Evolutionary conservation across 1,140 invertebrate genomes (phyloP).

Genomic region (Bilobella aurantiaca): DNA sequence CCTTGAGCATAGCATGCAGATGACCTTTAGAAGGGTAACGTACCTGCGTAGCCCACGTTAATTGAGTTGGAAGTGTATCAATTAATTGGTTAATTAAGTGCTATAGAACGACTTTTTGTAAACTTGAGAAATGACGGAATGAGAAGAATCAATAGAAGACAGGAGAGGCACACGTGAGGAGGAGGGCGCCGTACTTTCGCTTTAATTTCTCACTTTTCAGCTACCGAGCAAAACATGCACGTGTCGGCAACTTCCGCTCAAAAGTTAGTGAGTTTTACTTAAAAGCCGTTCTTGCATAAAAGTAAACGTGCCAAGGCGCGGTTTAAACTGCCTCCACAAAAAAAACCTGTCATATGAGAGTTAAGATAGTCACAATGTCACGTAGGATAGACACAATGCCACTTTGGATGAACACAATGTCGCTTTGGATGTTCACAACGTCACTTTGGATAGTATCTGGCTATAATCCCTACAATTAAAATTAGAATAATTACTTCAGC

Average conservation of each 20-base stretch:
- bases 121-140: background rate
- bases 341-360: background rate
- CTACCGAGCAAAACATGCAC: no score
- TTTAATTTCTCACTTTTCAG: background rate
- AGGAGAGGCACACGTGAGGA: background rate
- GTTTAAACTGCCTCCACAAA: background rate
- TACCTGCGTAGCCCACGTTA: no score
- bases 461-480: background rate
- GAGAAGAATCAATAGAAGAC: background rate
- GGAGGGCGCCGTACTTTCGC: background rate
- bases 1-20: no score
- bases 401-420: background rate
- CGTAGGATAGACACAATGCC: background rate
- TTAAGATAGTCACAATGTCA: background rate
- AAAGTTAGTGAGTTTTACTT: no score
- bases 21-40: no score
- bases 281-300: no score
- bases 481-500: no score
- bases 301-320: no score
- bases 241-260: no score
- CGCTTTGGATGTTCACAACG: no score
- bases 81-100: background rate
- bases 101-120: background rate
- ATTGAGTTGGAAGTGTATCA: no score
- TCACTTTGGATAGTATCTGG: background rate